Base-by-base conservation (phyloP, 2,797 vertebrate genomes). In the Hoplostethus mediterraneus region DNA sequence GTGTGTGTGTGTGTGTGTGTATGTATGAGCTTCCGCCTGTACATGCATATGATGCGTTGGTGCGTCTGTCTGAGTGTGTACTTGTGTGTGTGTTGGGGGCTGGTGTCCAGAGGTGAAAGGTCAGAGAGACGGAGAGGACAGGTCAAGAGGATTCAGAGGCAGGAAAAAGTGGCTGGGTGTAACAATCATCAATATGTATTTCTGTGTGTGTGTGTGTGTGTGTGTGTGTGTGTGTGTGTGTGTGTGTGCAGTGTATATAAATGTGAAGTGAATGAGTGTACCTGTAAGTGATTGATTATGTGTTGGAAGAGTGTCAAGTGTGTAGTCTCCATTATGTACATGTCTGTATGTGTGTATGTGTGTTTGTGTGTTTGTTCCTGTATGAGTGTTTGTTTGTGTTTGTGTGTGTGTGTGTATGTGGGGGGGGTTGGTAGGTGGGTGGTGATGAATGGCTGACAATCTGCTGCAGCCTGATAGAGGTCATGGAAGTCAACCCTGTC, bases 391-490 rank as follows among this genome's bases (percentile, higher is more conserved):
- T 31, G 58, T 61, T 28, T 77, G 62, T 72, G 61, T 72, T 25
- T 60, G 61, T 67, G 53, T 70, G 54, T 53, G 60, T 65, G 30
- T 63, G 63, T 66, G 47, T 63, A 60, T 66, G 47, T 61, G 59
- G 72, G 44, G 66, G 6, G 45, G 6, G 45, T 45, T 57, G 58
- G 60, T 47, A 57, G 63, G 70, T 77, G 69, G 77, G 63, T 2
- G 28, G 64, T 90, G 90, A 94, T 84, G 69, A 79, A 93, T 90
- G 87, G 68, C 73, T 90, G 90, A 89, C 92, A 91, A 91, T 90
- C 86, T 89, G 88, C 71, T 77, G 62, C 74, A 78, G 80, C 77
- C 76, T 84, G 88, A 89, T 91, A 74, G 71, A 67, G 89, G 90
- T 91, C 89, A 92, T 1, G 2, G 55, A 71, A 52, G 73, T 82